Evolutionary conservation across 2,888 invertebrate genomes (phyloP), one percentile per base, ranked within the genome.

Genomic region (Sericinus montela): DNA sequence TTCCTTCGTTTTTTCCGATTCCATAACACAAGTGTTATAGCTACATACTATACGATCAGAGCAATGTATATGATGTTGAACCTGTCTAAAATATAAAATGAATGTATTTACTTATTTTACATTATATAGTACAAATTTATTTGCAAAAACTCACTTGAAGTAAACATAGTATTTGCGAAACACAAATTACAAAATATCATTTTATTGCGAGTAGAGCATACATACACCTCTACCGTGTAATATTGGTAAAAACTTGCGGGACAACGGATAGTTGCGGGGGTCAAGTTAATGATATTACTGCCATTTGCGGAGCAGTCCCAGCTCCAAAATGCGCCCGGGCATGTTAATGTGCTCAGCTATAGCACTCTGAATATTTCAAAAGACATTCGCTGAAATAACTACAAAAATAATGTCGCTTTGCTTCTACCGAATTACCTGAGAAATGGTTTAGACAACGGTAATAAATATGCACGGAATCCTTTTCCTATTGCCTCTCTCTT

Each of bases 311-410:
- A 80, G 81, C 75, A 75, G 75, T 71, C 78, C 80, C 75, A 69
- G 79, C 75, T 72, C 75, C 61, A 75, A 88, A 88, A 85, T 80
- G 84, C 83, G 78, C 81, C 69, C 73, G 77, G 78, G 80, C 82
- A 86, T 81, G 81, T 84, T 87, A 87, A 87, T 86, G 87, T 84
- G 72, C 78, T 70, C 74, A 68, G 83, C 86, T 80, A 84, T 79
- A 80, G 77, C 77, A 73, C 80, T 85, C 81, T 85, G 85, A 86
- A 88, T 87, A 88, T 87, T 87, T 87, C 85, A 87, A 87, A 85
- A 84, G 83, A 86, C 87, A 87, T 87, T 87, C 79, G 76, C 77
- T 61, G 80, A 88, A 88, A 87, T 87, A 83, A 87, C 87, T 85
- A 83, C 84, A 87, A 87, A 87, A 88, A 87, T 88, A 86, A 86